Conservation (phyloP, 2,113 vertebrate genomes). For the Stigmatopora nigra region DNA sequence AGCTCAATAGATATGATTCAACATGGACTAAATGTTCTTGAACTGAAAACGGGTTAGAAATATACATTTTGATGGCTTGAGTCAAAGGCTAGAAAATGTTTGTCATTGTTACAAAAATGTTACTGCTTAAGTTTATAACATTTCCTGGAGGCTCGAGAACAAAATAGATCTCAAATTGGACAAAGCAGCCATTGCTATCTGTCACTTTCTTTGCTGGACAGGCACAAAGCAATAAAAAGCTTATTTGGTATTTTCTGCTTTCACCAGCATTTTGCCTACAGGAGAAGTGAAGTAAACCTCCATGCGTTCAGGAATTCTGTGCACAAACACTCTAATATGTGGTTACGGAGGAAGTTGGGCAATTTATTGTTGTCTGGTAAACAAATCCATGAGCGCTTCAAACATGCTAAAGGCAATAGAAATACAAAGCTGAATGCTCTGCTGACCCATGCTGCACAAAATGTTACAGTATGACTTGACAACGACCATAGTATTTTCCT, state of each 20-base stretch:
- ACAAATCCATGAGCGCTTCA: conserved; percentile 44
- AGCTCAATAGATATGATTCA: conserved; percentile 11
- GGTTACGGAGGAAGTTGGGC: conserved; percentile 49
- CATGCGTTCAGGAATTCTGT: conserved; percentile 57
- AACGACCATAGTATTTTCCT: not conserved
- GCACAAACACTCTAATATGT: conserved; percentile 50
- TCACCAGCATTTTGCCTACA: conserved; percentile 49
- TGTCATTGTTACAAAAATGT: conserved; percentile 9
- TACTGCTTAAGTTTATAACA: conserved; percentile 30
- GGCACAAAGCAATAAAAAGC: conserved; percentile 58
- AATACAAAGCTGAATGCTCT: conserved; percentile 43
- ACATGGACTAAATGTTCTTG: not conserved
- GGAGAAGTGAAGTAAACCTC: conserved; percentile 52
- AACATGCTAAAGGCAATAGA: conserved; percentile 39
- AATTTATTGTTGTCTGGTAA: conserved; percentile 57
- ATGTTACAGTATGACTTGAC: conserved; percentile 6
- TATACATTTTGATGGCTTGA: too few species aligned
- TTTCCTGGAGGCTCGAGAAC: conserved; percentile 46
- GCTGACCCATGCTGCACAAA: conserved; percentile 35
- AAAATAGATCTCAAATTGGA: conserved; percentile 54
- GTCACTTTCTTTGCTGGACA: conserved; percentile 45
- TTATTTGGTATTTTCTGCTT: conserved; percentile 62
- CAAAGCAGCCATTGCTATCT: conserved; percentile 50
- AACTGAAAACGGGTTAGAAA: not conserved
- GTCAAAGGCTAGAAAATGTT: too few species aligned